Base-by-base conservation (phyloP, 2,888 invertebrate species). In the Neuroscelio doddi region DNA sequence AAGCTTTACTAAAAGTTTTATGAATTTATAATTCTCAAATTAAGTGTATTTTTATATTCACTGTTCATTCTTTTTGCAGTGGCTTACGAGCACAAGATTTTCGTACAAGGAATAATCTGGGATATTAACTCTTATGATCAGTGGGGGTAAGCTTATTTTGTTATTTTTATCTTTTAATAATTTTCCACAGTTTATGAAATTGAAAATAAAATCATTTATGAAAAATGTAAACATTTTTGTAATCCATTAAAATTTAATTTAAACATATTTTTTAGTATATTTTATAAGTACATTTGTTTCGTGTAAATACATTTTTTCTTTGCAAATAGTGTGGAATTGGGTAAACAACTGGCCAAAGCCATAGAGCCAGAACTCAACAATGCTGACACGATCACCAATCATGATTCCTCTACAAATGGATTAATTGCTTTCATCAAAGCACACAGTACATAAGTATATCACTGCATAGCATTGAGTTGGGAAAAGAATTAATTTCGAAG, bases 111-210 rank as follows among this genome's bases (percentile, higher is more conserved):
- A 36, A 91, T 96, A 41, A 94, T 99, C 78, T 99, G 99, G 99
- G 95, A 98, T 85, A 97, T 99, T 82, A 99, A 99, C 85, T 98
- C 98, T 0, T 99, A 93, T 85, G 99, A 99, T 87, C 99, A 99
- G 82, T 99, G 98, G 98, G 99, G 99, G 92, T 91, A 83, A 86
- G 89, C 85, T 39, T 17, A 61, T 41, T 14, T 12, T 42, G 24
- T 29, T n/a, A 45, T 34, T 50, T 36, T 5, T 9, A 42, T 44
- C 46, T n/a, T n/a, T n/a, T n/a, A 26, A 21, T 5, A 21, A 21
- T 21, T 21, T 21, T 3, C 21, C 12, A 16, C 30, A 30, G 1
- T 21, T 10, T 26, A 16, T 7, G 12, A 52, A 8, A 5, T 50
- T 24, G 21, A 21, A 21, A 21, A 21, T 21, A 5, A 9, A 32